phyloP scores from a whole-genome alignment of 1,140 invertebrate genomes.

The Druon quercuslanigerum region DNA sequence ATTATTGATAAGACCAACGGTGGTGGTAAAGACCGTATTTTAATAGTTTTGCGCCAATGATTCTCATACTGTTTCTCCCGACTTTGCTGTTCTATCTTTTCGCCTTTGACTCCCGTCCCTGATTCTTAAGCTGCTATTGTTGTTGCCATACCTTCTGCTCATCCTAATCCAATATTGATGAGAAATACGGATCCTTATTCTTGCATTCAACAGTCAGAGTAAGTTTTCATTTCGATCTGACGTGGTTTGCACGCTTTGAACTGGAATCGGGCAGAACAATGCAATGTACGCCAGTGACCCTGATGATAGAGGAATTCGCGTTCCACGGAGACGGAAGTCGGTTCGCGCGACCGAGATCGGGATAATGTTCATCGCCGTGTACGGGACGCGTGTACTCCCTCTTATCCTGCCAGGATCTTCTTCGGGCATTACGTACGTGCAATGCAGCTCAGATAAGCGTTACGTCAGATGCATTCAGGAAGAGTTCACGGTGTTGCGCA shows the following conservation, averaged over 20 bases:
- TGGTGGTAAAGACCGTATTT: no score
- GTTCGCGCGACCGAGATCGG: constrained; percentile 37
- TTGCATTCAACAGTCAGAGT: not conserved
- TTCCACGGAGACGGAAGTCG: constrained; percentile 34
- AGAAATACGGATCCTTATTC: constrained; percentile 8
- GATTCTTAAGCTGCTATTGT: no score
- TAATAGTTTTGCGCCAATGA: no score
- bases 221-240: no score
- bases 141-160: no score
- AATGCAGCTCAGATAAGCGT: constrained; percentile 55
- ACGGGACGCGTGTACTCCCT: constrained; percentile 44
- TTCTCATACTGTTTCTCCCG: no score
- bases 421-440: constrained; percentile 51
- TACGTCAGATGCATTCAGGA: constrained; percentile 61
- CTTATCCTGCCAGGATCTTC: constrained; percentile 57
- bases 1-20: no score
- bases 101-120: no score
- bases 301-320: constrained; percentile 31
- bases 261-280: not conserved
- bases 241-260: no score
- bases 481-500: constrained; percentile 58
- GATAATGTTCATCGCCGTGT: constrained; percentile 50
- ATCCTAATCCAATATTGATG: constrained; percentile 33
- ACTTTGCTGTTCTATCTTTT: no score
- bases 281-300: constrained; percentile 27